phyloP scores from a whole-genome alignment of 1,140 invertebrate species.

The Colletes latitarsis region DNA sequence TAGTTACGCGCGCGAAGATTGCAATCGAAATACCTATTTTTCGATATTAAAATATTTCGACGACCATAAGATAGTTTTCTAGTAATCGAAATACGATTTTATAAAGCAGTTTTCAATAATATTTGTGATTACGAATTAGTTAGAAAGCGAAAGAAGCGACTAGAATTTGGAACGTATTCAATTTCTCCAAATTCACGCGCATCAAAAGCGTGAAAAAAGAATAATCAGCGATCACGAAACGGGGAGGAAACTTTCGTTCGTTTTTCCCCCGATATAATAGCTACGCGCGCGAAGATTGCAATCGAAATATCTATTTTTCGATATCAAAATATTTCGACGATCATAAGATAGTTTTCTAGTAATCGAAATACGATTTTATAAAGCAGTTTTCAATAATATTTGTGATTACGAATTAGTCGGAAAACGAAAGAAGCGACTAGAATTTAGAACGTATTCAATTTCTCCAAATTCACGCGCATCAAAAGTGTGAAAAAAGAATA shows the following conservation, averaged over 20 bases:
- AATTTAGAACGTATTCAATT: not conserved
- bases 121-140: too few species aligned
- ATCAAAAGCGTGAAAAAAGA: too few species aligned
- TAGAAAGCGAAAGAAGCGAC: not conserved
- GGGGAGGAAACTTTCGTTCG: not conserved
- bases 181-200: not conserved
- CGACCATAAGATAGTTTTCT: too few species aligned
- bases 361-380: too few species aligned
- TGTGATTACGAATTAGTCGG: too few species aligned
- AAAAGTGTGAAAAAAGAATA: too few species aligned
- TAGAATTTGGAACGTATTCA: not conserved
- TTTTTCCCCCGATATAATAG: not conserved
- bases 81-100: too few species aligned
- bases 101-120: too few species aligned
- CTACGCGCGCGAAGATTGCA: conserved; percentile 8
- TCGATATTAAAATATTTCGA: conserved; percentile 52
- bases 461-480: not conserved
- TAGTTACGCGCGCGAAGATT: not conserved
- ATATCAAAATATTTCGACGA: conserved; percentile 48
- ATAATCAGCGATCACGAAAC: not conserved
- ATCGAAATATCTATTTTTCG: conserved; percentile 48
- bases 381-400: too few species aligned
- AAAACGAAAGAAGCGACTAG: not conserved
- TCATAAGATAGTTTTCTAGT: too few species aligned
- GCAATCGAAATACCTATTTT: conserved; percentile 49